phyloP scores from a whole-genome alignment of 2,797 vertebrate genomes.

The Microcaecilia unicolor region DNA sequence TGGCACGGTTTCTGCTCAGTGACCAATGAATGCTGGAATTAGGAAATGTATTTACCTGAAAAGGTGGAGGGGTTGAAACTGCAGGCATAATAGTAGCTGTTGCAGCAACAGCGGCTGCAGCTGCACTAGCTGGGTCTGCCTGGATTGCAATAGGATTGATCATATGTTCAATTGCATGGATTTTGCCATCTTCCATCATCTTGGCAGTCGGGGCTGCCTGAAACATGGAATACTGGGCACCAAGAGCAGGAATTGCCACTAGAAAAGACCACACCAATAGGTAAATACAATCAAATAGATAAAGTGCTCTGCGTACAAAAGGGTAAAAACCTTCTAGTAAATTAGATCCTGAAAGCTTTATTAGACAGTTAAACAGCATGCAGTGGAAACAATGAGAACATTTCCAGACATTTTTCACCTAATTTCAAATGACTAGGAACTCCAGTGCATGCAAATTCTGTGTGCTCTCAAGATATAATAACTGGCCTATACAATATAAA shows the following conservation, averaged over 20 bases:
- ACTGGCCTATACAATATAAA: too few relatives aligned
- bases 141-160: slow-evolving; percentile 87
- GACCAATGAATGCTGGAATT: too few relatives aligned
- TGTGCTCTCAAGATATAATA: too few relatives aligned
- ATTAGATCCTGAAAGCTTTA: too few relatives aligned
- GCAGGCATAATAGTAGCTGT: slow-evolving; percentile 69
- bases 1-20: too few relatives aligned
- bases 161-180: slow-evolving; percentile 88
- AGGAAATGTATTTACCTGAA: slow-evolving; percentile 91
- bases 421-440: too few relatives aligned
- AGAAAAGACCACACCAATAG: slow-evolving; percentile 23
- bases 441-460: too few relatives aligned
- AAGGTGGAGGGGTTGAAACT: slow-evolving; percentile 90
- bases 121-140: slow-evolving; percentile 68
- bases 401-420: too few relatives aligned
- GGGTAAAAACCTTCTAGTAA: background rate
- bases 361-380: too few relatives aligned
- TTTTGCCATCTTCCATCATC: slow-evolving; percentile 90
- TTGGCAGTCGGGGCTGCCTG: slow-evolving; percentile 73
- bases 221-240: slow-evolving; percentile 89
- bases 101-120: slow-evolving; percentile 40
- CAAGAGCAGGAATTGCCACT: slow-evolving; percentile 83
- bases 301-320: background rate
- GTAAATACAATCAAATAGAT: accelerated
- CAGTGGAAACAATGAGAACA: too few relatives aligned